A percentile compares a stretch with the other conserved stretches of the same genome.
Evolutionary conservation across 2,797 vertebrate species (phyloP).

Genomic region (Dromococcyx pavoninus): DNA sequence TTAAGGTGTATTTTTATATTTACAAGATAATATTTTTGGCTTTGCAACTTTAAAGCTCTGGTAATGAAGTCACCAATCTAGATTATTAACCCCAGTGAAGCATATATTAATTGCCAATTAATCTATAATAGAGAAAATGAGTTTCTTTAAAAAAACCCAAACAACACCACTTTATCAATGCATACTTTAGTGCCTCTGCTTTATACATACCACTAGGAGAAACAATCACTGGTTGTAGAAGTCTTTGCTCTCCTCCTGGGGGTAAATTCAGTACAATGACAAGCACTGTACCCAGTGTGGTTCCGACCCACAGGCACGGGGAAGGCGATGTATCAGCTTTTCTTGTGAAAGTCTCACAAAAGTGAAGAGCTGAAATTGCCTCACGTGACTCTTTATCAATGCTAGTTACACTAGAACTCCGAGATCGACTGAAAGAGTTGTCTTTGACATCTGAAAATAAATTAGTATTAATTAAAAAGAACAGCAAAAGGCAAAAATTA

Average conservation of each 20-base stretch:
- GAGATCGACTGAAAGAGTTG: constrained; percentile 97
- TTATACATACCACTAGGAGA: constrained; percentile 89
- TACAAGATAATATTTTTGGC: background rate
- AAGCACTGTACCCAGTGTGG: constrained; percentile 91
- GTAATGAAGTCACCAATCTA: background rate
- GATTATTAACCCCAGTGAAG: background rate
- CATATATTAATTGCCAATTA: background rate
- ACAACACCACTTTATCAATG: background rate
- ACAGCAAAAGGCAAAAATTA: background rate
- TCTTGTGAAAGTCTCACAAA: constrained; percentile 91
- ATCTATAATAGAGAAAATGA: background rate
- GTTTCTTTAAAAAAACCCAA: background rate
- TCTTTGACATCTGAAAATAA: constrained; percentile 91
- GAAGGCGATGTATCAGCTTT: constrained; percentile 86
- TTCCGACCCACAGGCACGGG: constrained; percentile 93
- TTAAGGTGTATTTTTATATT: background rate
- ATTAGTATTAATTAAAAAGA: constrained; percentile 34
- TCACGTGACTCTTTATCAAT: constrained; percentile 96
- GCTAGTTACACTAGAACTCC: constrained; percentile 98
- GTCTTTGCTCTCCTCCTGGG: constrained; percentile 92
- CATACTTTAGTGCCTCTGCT: background rate
- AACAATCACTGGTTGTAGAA: constrained; percentile 93
- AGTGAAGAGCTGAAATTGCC: constrained; percentile 92
- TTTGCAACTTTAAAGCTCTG: background rate
- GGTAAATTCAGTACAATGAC: constrained; percentile 89